Evolutionary conservation across 2,888 invertebrate genomes (phyloP).

Genomic region (Cerceris rybyensis): DNA sequence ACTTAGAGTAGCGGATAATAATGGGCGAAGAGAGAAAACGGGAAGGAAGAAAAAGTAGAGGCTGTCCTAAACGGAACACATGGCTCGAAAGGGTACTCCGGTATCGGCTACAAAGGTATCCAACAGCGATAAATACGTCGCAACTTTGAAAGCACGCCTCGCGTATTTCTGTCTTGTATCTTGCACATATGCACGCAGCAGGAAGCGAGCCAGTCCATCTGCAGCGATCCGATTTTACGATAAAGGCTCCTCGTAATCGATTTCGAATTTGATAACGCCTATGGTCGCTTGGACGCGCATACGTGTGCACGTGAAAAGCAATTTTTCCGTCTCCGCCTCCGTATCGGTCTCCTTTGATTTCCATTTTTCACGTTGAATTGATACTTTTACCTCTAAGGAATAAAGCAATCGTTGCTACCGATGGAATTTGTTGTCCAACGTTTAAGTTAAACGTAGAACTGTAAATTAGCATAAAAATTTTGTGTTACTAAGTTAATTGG

Average conservation of each 20-base stretch:
- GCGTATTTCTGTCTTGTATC: constrained; percentile 55
- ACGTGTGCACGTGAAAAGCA: constrained; percentile 10
- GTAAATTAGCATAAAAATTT: too few relatives aligned
- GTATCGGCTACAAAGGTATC: constrained; percentile 78
- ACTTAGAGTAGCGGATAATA: background rate
- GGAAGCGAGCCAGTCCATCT: constrained; percentile 73
- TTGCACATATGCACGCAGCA: constrained; percentile 78
- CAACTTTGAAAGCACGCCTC: constrained; percentile 72
- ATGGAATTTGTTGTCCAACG: too few relatives aligned
- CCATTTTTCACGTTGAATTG: background rate
- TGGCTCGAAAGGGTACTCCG: constrained; percentile 77
- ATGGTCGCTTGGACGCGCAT: constrained; percentile 3
- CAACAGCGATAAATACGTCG: constrained; percentile 81
- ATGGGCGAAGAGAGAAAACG: constrained; percentile 15
- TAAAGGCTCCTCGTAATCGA: constrained; percentile 73
- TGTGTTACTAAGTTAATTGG: too few relatives aligned
- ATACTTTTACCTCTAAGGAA: background rate
- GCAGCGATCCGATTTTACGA: constrained; percentile 73
- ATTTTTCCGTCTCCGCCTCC: background rate
- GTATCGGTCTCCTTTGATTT: background rate
- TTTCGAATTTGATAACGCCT: constrained; percentile 71
- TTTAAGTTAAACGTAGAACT: too few relatives aligned
- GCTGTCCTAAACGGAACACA: constrained; percentile 73
- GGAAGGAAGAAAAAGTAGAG: constrained; percentile 20
- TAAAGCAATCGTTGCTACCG: background rate